Percentiles rank a stretch among this genome's conserved stretches.
These are phyloP conservation scores for Lamprotornis superbus DNA, from an alignment of 2,113 vertebrate genomes.

Conservation along the genomic window DNA sequence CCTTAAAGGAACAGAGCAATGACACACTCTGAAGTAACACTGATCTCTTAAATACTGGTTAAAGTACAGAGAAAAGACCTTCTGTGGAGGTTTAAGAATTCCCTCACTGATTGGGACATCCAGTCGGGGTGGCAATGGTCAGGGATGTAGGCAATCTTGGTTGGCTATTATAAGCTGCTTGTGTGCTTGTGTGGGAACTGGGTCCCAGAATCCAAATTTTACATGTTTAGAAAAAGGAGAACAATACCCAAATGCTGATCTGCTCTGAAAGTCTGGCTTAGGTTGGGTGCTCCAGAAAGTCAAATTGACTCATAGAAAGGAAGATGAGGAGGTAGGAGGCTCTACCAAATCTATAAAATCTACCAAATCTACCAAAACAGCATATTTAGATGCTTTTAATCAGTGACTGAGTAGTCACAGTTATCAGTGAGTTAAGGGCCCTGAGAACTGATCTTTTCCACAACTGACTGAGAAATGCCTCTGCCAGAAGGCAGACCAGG, in stretches of 20 bases:
- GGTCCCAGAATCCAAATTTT: not conserved
- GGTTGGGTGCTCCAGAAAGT: not conserved
- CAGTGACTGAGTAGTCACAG: not conserved
- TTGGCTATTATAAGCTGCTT: not conserved
- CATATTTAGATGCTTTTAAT: not conserved
- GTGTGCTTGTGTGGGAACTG: not conserved
- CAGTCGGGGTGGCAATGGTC: too few species aligned
- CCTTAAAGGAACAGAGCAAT: not conserved
- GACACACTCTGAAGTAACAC: not conserved
- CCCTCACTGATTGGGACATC: not conserved
- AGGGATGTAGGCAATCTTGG: not conserved
- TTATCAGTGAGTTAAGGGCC: not conserved
- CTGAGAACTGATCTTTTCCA: not conserved
- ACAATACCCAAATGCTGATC: not conserved
- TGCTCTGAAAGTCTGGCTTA: not conserved
- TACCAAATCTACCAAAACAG: not conserved
- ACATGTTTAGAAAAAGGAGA: not conserved
- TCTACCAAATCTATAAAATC: not conserved
- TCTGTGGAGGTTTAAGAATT: not conserved
- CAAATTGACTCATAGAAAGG: not conserved
- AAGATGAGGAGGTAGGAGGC: not conserved
- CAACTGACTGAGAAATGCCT: not conserved
- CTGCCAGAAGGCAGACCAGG: not conserved
- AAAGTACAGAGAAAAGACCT: not conserved
- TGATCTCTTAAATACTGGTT: not conserved